Conservation (phyloP, 2,888 invertebrate species). For the Morpho achilles region DNA sequence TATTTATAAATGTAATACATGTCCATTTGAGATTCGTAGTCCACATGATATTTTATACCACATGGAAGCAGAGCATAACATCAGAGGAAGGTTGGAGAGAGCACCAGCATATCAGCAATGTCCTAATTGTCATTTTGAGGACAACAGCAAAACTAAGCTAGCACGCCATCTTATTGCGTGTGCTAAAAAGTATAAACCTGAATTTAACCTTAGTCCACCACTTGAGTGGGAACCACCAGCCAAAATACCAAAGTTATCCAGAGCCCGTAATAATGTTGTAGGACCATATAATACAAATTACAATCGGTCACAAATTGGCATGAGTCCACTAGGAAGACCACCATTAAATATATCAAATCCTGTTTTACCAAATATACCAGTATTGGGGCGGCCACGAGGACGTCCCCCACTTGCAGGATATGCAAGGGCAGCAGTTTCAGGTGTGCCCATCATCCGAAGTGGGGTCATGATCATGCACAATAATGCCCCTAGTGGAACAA, state of each 20-base stretch:
- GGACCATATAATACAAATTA: slow-evolving; percentile 69
- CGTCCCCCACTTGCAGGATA: slow-evolving; percentile 60
- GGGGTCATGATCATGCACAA: slow-evolving; percentile 86
- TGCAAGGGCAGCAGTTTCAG: slow-evolving; percentile 58
- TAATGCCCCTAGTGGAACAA: slow-evolving; percentile 67
- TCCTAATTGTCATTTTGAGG: slow-evolving; percentile 96
- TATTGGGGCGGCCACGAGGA: slow-evolving; percentile 65
- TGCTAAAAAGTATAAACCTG: slow-evolving; percentile 93
- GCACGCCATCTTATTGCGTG: slow-evolving; percentile 94
- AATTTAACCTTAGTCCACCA: slow-evolving; percentile 92
- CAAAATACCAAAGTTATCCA: slow-evolving; percentile 87
- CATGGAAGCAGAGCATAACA: slow-evolving; percentile 95
- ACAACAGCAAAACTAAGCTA: slow-evolving; percentile 94
- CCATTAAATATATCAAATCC: slow-evolving; percentile 48
- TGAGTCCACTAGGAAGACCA: slow-evolving; percentile 61
- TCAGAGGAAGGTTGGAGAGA: slow-evolving; percentile 91
- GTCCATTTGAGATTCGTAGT: slow-evolving; percentile 90
- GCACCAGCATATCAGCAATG: slow-evolving; percentile 96
- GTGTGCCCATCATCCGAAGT: slow-evolving; percentile 70
- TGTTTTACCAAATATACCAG: slow-evolving; percentile 49
- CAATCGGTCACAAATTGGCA: slow-evolving; percentile 70
- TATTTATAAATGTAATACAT: slow-evolving; percentile 92
- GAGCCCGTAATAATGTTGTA: slow-evolving; percentile 65
- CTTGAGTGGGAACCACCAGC: slow-evolving; percentile 96
- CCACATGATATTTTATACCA: slow-evolving; percentile 95